A percentile compares a stretch with the other conserved stretches of the same genome.
phyloP scores from a whole-genome alignment of 2,113 vertebrate species.

The Terrapene triunguis region DNA sequence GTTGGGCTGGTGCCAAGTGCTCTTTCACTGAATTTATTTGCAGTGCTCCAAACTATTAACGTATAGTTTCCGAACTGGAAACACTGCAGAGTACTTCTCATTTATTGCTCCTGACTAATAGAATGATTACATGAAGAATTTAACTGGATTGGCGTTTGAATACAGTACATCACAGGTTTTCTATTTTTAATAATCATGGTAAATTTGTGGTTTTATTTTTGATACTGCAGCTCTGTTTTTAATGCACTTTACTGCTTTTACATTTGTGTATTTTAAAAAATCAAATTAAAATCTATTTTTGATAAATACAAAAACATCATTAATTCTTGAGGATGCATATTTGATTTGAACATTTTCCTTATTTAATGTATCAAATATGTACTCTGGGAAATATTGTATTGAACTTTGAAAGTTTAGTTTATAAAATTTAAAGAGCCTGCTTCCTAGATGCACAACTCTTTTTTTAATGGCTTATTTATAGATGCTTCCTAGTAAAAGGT shows the following conservation, averaged over 20 bases:
- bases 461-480: not conserved
- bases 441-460: not conserved
- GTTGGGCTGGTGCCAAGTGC: not conserved
- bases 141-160: not conserved
- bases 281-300: not conserved
- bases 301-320: not conserved
- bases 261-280: not conserved
- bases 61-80: not conserved
- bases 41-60: not conserved
- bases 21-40: not conserved
- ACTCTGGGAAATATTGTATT: not conserved
- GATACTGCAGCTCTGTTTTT: not conserved
- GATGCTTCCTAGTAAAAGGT: not conserved
- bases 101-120: not conserved
- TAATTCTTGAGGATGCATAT: not conserved
- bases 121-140: not conserved
- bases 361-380: not conserved
- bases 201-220: not conserved
- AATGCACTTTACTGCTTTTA: constrained; percentile 15
- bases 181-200: not conserved
- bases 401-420: not conserved
- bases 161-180: not conserved
- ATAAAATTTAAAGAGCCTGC: not conserved
- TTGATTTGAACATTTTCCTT: not conserved
- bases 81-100: not conserved